phyloP scores from a whole-genome alignment of 2,113 vertebrate species.

The Chamaea fasciata region DNA sequence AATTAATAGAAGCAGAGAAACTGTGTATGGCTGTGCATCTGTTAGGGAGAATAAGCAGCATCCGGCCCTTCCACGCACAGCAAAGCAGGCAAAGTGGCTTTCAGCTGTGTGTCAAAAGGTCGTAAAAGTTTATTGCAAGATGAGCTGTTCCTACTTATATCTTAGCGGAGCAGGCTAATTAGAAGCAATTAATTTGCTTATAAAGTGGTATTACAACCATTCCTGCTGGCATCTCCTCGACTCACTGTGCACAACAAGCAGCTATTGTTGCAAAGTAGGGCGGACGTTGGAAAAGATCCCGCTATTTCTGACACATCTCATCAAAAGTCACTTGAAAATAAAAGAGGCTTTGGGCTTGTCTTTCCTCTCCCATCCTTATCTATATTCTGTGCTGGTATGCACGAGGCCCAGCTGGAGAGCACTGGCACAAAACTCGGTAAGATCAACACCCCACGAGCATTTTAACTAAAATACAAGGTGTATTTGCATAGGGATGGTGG shows the following conservation, averaged over 20 bases:
- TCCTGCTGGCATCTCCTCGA: background rate
- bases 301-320: background rate
- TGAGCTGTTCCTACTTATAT: background rate
- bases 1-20: background rate
- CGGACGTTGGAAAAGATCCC: background rate
- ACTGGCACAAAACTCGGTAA: background rate
- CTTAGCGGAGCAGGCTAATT: background rate
- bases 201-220: background rate
- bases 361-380: background rate
- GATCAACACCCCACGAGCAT: background rate
- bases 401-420: background rate
- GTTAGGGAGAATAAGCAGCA: background rate
- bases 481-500: background rate
- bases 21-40: background rate
- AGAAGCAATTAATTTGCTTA: background rate
- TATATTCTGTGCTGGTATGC: background rate
- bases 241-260: background rate
- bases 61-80: accelerated
- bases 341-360: background rate
- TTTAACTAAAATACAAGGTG: background rate
- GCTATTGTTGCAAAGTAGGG: background rate
- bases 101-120: background rate
- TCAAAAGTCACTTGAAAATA: background rate
- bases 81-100: background rate
- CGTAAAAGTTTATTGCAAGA: background rate